Evolutionary conservation across 2,888 invertebrate genomes (phyloP).

Genomic region (Polyommatus iphigenia): DNA sequence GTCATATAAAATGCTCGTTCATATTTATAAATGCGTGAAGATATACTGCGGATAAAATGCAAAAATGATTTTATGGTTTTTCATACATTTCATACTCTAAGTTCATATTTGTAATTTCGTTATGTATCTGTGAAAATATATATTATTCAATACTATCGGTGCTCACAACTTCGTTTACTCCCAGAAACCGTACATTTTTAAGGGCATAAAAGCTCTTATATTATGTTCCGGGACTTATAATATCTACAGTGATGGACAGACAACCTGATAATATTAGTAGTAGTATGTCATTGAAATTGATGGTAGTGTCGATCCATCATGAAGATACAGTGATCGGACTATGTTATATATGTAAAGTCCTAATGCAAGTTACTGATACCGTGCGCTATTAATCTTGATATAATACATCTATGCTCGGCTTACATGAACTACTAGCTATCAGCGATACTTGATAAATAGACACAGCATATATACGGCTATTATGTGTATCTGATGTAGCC

Average conservation of each 20-base stretch:
- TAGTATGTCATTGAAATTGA: background rate
- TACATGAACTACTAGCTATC: background rate
- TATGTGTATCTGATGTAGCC: background rate
- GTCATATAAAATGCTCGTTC: background rate
- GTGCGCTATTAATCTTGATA: constrained; percentile 14
- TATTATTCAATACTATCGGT: background rate
- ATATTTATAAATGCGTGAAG: constrained; percentile 1
- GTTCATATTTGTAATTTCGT: background rate
- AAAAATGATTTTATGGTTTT: constrained; percentile 6
- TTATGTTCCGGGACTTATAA: too few relatives aligned
- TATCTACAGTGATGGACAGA: too few relatives aligned
- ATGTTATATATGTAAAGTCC: constrained; percentile 4
- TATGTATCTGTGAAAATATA: background rate
- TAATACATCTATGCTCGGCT: constrained; percentile 8
- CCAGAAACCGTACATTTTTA: background rate
- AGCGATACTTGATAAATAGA: background rate
- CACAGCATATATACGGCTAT: background rate
- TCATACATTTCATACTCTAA: background rate
- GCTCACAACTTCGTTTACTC: background rate
- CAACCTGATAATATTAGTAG: background rate
- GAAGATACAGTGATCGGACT: background rate
- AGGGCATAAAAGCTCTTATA: too few relatives aligned
- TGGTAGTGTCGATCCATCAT: constrained; percentile 14
- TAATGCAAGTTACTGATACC: constrained; percentile 25
- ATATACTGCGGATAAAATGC: background rate